Conservation (phyloP, 1,140 invertebrate species). For the Asbolus verrucosus region DNA sequence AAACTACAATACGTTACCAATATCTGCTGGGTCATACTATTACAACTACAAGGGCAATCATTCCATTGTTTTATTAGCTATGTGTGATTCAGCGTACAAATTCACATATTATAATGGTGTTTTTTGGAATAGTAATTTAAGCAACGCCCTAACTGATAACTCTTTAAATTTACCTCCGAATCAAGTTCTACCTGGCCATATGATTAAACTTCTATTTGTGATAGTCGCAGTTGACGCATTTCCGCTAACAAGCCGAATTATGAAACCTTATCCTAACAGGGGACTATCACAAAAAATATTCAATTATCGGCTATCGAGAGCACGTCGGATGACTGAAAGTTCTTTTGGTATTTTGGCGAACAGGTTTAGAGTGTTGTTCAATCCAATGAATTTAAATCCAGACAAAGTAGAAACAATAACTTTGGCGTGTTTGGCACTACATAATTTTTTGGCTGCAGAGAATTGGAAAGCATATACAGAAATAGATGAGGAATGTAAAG, state of each 20-base stretch:
- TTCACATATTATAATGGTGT: constrained; percentile 62
- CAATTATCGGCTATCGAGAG: constrained; percentile 66
- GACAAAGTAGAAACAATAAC: constrained; percentile 37
- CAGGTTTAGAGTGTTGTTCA: constrained; percentile 39
- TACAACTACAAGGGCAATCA: constrained; percentile 66
- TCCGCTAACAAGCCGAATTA: constrained; percentile 63
- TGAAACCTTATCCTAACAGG: constrained; percentile 64
- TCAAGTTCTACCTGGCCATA: constrained; percentile 52
- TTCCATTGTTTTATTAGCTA: constrained; percentile 65
- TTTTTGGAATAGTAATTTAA: constrained; percentile 34
- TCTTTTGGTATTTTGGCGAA: constrained; percentile 63
- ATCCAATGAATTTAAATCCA: constrained; percentile 35
- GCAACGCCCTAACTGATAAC: constrained; percentile 26
- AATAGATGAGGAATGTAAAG: too few relatives aligned
- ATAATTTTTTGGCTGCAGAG: too few relatives aligned
- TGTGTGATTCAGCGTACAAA: constrained; percentile 64
- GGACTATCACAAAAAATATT: constrained; percentile 64
- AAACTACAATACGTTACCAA: constrained; percentile 65
- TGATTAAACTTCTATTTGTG: constrained; percentile 56
- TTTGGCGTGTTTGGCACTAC: constrained; percentile 40
- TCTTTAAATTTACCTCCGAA: constrained; percentile 58
- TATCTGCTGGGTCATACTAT: constrained; percentile 61
- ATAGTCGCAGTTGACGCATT: constrained; percentile 66
- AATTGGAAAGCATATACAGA: constrained; percentile 24
- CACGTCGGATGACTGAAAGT: constrained; percentile 63